phyloP scores from a whole-genome alignment of 2,797 vertebrate genomes.

The Cottoperca gobio region DNA sequence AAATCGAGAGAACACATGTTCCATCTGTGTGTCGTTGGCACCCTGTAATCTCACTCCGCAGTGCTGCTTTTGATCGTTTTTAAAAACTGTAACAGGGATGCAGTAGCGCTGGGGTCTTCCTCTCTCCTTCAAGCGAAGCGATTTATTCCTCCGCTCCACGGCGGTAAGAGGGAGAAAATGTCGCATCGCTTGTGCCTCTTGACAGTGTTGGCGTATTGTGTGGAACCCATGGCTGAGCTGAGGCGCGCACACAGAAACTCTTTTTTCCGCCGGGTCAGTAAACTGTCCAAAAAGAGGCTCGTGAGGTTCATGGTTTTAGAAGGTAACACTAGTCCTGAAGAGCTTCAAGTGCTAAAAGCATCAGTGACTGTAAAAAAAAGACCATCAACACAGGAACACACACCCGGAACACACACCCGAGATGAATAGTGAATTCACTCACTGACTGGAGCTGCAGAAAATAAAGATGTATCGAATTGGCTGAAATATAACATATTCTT shows the following conservation, averaged over 20 bases:
- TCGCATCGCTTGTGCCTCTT: constrained; percentile 10
- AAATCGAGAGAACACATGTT: not conserved
- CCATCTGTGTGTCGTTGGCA: not conserved
- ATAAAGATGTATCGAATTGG: not conserved
- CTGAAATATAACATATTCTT: not conserved
- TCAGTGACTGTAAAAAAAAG: not conserved
- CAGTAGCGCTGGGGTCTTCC: not conserved
- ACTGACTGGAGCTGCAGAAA: constrained; percentile 14
- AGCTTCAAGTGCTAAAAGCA: not conserved
- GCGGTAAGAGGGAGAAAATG: not conserved
- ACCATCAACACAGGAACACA: too few species aligned
- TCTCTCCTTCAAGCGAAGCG: not conserved
- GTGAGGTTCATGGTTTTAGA: not conserved
- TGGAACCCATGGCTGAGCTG: constrained; percentile 13
- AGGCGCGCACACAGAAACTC: constrained; percentile 9
- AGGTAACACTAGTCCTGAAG: not conserved
- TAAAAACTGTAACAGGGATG: not conserved
- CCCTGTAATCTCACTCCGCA: not conserved
- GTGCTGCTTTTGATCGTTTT: not conserved
- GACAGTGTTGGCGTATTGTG: constrained; percentile 20
- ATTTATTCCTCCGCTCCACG: not conserved
- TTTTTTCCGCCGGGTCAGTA: not conserved
- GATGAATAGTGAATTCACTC: constrained; percentile 25
- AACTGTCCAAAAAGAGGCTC: constrained; percentile 15
- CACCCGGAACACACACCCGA: too few species aligned